A percentile compares a stretch with the other conserved stretches of the same genome.
Evolutionary conservation across 2,888 invertebrate species (phyloP).

Genomic region (Protonemura montana): DNA sequence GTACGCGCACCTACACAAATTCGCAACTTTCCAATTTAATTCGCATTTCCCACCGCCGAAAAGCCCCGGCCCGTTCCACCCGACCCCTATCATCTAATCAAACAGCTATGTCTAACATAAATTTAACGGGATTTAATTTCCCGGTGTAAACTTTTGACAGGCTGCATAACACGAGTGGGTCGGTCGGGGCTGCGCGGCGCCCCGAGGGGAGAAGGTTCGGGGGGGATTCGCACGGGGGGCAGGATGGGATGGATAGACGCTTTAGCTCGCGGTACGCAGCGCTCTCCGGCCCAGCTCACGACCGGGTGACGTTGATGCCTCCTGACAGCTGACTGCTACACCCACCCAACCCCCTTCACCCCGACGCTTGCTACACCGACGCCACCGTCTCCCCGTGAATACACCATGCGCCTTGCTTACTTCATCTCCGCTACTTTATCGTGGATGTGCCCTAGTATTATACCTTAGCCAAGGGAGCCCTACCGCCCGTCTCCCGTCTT

Average conservation of each 20-base stretch:
- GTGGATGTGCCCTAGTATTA: background rate
- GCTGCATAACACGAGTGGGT: constrained; percentile 23
- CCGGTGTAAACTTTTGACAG: constrained; percentile 40
- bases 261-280: background rate
- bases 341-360: background rate
- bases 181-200: background rate
- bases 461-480: background rate
- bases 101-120: constrained; percentile 33
- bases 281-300: background rate
- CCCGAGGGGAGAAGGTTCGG: background rate
- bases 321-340: constrained; percentile 43
- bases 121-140: constrained; percentile 40
- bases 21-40: constrained; percentile 12
- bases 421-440: constrained; percentile 27
- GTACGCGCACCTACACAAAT: background rate
- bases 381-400: background rate
- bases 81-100: constrained; percentile 35
- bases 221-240: background rate
- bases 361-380: background rate
- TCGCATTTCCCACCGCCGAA: background rate
- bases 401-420: constrained; percentile 15
- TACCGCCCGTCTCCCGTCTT: too few species aligned
- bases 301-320: constrained; percentile 43
- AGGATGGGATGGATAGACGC: background rate
- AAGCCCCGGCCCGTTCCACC: background rate